These are phyloP conservation scores for Malacoraja senta DNA, from an alignment of 2,797 vertebrate species.

Conservation along the genomic window DNA sequence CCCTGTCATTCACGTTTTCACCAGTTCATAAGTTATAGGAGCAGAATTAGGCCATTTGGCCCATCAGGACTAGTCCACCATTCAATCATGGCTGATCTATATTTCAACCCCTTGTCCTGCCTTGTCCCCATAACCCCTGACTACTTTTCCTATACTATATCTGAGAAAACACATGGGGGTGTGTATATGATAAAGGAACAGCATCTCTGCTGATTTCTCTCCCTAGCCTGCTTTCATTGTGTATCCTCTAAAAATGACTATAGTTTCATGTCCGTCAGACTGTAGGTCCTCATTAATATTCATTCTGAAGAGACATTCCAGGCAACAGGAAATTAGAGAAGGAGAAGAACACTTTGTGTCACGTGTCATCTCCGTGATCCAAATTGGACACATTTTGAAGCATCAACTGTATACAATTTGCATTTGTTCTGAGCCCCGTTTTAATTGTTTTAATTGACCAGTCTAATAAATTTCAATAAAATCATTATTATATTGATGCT, in stretches of 20 bases:
- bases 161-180: background rate
- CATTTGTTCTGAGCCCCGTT: background rate
- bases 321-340: background rate
- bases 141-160: background rate
- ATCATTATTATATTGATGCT: background rate
- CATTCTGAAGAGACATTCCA: background rate
- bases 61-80: too few species aligned
- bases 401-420: background rate
- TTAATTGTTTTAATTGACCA: background rate
- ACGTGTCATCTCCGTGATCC: background rate
- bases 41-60: too few species aligned
- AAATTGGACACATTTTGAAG: background rate
- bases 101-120: too few species aligned
- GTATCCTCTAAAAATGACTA: background rate
- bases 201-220: background rate
- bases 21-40: too few species aligned
- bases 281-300: background rate
- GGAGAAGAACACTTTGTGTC: background rate
- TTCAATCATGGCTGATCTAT: too few species aligned
- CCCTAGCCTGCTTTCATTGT: background rate
- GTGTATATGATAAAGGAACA: background rate
- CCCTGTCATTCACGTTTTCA: background rate
- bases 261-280: background rate
- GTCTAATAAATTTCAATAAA: background rate
- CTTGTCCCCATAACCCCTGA: too few species aligned